A percentile compares a stretch with the other conserved stretches of the same genome.
phyloP scores from a whole-genome alignment of 1,140 invertebrate genomes.

The Probaryconus sp. region DNA sequence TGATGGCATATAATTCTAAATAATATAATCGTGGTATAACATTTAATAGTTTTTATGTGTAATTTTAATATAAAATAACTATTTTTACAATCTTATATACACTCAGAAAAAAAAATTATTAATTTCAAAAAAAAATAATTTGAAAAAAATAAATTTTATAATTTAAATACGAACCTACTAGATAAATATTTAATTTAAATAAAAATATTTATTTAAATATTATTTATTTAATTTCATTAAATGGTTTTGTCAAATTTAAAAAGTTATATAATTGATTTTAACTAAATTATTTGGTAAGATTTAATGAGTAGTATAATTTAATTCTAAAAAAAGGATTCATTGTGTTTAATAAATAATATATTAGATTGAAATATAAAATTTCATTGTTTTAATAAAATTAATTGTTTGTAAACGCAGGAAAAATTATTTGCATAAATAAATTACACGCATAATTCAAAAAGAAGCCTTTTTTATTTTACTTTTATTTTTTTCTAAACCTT shows the following conservation, averaged over 20 bases:
- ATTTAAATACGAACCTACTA: slow-evolving; percentile 2
- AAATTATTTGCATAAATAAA: no score
- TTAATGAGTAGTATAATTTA: background rate
- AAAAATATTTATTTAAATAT: slow-evolving; percentile 2
- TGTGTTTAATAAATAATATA: background rate
- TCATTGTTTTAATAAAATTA: background rate
- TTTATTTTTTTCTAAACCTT: background rate
- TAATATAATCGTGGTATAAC: no score
- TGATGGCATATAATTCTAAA: no score
- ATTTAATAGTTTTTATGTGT: no score
- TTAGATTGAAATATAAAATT: background rate
- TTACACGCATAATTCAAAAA: background rate
- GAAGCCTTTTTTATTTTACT: background rate
- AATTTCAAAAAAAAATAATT: slow-evolving; percentile 3
- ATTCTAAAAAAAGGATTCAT: background rate
- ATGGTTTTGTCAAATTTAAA: background rate
- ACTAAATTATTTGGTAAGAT: background rate
- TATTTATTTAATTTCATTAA: background rate
- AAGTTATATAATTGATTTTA: background rate
- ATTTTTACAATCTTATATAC: no score
- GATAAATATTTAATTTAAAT: slow-evolving; percentile 2
- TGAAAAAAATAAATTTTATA: background rate
- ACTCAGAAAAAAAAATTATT: background rate
- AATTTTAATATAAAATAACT: no score
- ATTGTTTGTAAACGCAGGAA: no score